Evolutionary conservation across 2,797 vertebrate species (phyloP).

Genomic region (Parauchenoglanis ngamensis): DNA sequence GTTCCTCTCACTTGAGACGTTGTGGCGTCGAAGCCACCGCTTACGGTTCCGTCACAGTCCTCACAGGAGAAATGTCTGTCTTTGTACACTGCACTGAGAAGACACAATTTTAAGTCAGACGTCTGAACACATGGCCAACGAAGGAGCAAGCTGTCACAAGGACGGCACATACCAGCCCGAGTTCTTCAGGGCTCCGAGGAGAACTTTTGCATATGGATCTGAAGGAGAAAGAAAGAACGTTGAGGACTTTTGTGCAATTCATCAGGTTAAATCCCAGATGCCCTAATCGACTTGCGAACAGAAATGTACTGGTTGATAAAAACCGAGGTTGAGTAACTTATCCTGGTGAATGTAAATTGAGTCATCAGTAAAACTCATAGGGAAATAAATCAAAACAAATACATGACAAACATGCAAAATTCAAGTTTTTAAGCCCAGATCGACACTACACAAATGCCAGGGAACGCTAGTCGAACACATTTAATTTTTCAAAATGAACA

Average conservation of each 20-base stretch:
- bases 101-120: constrained; percentile 24
- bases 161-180: constrained; percentile 86
- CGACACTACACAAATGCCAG: neutral
- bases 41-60: constrained; percentile 88
- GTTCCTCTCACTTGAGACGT: constrained; percentile 84
- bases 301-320: too few species aligned
- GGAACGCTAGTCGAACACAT: too few species aligned
- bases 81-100: constrained; percentile 81
- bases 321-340: too few species aligned
- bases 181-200: constrained; percentile 89
- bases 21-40: constrained; percentile 91
- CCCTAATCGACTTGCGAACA: too few species aligned
- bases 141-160: neutral
- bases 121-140: neutral
- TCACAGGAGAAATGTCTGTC: constrained; percentile 95
- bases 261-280: neutral
- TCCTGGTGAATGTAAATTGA: too few species aligned
- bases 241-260: neutral
- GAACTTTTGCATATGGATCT: constrained; percentile 93
- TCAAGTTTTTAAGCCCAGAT: too few species aligned
- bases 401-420: too few species aligned
- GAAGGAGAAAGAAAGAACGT: constrained; percentile 12
- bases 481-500: neutral
- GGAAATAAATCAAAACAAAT: too few species aligned
- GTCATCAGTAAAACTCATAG: too few species aligned